Conservation (phyloP, 2,113 vertebrate genomes). For the Prunella fulvescens region DNA sequence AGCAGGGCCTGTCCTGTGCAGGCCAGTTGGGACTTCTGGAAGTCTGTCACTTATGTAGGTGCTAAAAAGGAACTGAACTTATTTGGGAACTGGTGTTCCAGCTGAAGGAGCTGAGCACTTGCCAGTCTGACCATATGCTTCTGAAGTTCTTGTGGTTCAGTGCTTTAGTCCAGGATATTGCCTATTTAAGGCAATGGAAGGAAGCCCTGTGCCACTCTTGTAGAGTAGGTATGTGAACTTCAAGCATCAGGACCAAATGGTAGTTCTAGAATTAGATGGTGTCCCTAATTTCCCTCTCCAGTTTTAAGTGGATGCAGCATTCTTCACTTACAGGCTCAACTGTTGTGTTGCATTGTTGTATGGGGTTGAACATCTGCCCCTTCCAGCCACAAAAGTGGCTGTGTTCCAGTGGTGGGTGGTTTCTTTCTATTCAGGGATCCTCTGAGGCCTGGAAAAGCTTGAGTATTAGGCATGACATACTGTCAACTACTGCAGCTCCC, state of each 20-base stretch:
- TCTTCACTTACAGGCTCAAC: conserved; percentile 1
- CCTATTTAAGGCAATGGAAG: conserved; percentile 15
- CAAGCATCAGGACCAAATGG: not conserved
- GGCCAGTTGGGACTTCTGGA: not conserved
- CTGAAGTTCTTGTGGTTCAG: not conserved
- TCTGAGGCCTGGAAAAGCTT: conserved; percentile 8
- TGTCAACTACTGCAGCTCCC: not conserved
- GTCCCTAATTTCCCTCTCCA: conserved; percentile 42
- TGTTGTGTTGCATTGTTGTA: conserved; percentile 38
- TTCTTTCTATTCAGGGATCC: conserved; percentile 54
- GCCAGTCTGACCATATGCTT: not conserved
- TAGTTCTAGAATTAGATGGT: conserved; percentile 13
- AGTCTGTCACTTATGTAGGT: not conserved
- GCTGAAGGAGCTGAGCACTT: not conserved
- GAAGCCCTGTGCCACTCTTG: not conserved
- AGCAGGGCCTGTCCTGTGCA: not conserved
- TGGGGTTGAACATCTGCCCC: conserved; percentile 54
- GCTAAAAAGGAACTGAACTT: not conserved
- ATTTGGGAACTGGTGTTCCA: not conserved
- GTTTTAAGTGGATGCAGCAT: conserved; percentile 23
- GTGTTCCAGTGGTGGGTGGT: conserved; percentile 31
- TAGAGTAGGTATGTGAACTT: not conserved
- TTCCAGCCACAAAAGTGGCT: conserved; percentile 55
- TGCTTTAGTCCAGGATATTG: not conserved
- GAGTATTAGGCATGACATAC: not conserved